Base-by-base conservation (phyloP, 2,888 invertebrate species). In the Diploptera punctata region DNA sequence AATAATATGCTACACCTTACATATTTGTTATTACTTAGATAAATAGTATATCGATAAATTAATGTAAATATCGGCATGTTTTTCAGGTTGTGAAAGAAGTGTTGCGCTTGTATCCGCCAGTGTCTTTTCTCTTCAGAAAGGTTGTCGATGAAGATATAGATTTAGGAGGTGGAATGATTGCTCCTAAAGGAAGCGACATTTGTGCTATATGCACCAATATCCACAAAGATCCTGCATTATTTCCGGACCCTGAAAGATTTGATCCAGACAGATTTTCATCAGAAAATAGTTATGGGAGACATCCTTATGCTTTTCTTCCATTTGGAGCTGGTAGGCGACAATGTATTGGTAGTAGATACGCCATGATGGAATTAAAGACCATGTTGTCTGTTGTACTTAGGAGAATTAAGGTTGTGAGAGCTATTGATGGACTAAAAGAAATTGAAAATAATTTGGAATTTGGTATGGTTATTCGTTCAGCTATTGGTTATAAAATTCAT, bases 281-380 rank as follows among this genome's bases (percentile, higher is more conserved):
- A 2, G 76, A 76, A 19, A 62, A 54, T 3, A 68, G 72, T 26
- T 19, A 21, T 10, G 61, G 54, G 2, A 44, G 72, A n/a, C 72
- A 75, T 18, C 75, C 73, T 10, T 70, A 61, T 61, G 72, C 75
- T 4, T 76, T 60, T 60, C 21, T 74, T 13, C 76, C 75, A 33
- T 76, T 76, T 47, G 71, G 76, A 52, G 73, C 68, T 9, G 76
- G 76, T 0, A 65, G 71, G 18, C 67, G 76, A 10, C 73, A 73
- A 31, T 76, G 76, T 29, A 67, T 76, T 44, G 76, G 76, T 16
- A 70, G 74, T 31, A 75, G 72, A 29, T 76, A 73, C 68, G 76
- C 75, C 38, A 71, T 76, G 71, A 70, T 76, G 18, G 74, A 75
- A 43, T 71, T 76, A 69, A 74, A 75, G 67, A 62, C 73, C 13